These are phyloP conservation scores for Zosterops hypoxanthus DNA, from an alignment of 2,113 vertebrate genomes.

Conservation along the genomic window DNA sequence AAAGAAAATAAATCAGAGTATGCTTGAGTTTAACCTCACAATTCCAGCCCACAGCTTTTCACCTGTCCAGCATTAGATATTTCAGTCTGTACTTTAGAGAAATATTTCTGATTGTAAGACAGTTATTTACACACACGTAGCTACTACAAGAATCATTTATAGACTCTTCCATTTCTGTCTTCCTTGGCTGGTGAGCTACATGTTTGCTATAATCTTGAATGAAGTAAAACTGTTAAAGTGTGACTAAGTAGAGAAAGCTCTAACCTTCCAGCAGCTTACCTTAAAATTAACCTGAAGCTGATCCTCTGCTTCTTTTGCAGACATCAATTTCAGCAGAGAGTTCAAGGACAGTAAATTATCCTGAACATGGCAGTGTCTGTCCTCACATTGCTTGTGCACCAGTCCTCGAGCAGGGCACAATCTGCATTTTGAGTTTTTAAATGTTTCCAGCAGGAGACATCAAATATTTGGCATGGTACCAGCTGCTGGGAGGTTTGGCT, in stretches of 20 bases:
- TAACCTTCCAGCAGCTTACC: background rate
- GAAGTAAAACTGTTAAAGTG: background rate
- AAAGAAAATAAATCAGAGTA: background rate
- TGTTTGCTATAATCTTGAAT: background rate
- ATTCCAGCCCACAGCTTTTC: background rate
- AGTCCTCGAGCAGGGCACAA: background rate
- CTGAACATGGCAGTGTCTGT: background rate
- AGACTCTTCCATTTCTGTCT: background rate
- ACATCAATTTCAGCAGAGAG: background rate
- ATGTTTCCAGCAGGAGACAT: conserved; percentile 1
- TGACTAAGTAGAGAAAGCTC: background rate
- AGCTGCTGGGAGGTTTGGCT: background rate
- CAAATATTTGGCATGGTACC: background rate
- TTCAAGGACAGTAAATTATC: background rate
- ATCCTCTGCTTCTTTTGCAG: background rate
- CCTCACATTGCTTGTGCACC: background rate
- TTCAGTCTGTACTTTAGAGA: background rate
- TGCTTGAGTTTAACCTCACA: background rate
- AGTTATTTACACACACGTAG: background rate
- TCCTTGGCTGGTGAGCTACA: background rate
- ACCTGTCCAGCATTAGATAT: background rate
- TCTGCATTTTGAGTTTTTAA: background rate
- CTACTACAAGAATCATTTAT: background rate
- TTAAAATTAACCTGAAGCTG: background rate
- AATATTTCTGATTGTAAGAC: background rate